A percentile compares a stretch with the other conserved stretches of the same genome.
Conservation (phyloP, 2,888 invertebrate genomes). For the Eilema griseolum region DNA sequence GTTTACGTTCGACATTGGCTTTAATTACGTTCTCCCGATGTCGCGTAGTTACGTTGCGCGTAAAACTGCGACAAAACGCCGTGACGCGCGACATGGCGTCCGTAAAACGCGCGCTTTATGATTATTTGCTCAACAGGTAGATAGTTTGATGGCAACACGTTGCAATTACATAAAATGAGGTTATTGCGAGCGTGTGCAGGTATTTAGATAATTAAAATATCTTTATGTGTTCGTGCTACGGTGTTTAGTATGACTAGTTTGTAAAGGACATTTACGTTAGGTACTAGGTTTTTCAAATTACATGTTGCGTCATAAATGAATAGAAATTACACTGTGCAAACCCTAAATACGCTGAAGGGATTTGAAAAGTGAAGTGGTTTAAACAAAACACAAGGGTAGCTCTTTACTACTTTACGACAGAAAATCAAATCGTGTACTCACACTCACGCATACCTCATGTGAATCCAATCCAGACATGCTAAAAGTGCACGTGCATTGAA, state of each 20-base stretch:
- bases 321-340: background rate
- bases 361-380: no score
- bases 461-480: no score
- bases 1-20: conserved; percentile 51
- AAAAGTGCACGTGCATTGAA: no score
- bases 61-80: conserved; percentile 52
- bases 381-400: no score
- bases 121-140: conserved; percentile 78
- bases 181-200: conserved; percentile 41
- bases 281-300: conserved; percentile 1
- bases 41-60: conserved; percentile 43
- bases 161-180: conserved; percentile 47
- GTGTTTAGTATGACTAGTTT: conserved; percentile 10
- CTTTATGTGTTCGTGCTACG: conserved; percentile 20
- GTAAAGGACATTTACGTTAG: background rate
- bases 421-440: no score
- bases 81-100: conserved; percentile 38
- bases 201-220: conserved; percentile 41
- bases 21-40: conserved; percentile 55
- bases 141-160: conserved; percentile 48
- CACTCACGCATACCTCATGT: no score
- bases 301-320: background rate
- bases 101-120: conserved; percentile 65
- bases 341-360: background rate
- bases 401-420: no score